A percentile compares a stretch with the other conserved stretches of the same genome.
phyloP scores from a whole-genome alignment of 2,113 vertebrate genomes.

The Lamprologus lemairii region DNA sequence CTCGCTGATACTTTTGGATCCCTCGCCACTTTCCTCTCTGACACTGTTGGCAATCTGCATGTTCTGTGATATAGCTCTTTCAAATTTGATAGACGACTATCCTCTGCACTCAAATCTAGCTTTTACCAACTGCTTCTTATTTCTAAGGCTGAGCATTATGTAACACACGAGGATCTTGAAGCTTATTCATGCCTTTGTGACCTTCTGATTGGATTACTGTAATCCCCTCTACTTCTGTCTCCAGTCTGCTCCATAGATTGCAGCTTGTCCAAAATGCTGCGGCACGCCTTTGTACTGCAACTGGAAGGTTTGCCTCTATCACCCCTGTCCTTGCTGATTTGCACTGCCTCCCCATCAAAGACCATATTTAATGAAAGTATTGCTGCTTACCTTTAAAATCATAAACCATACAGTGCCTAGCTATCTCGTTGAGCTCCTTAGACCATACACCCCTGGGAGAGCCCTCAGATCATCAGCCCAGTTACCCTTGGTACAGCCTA shows the following conservation, averaged over 20 bases:
- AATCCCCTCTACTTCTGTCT: background rate
- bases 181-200: background rate
- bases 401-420: too few relatives aligned
- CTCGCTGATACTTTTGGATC: background rate
- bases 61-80: background rate
- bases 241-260: background rate
- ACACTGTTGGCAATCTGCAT: accelerated
- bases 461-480: background rate
- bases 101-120: background rate
- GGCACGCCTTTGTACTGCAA: accelerated
- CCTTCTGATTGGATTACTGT: background rate
- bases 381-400: background rate
- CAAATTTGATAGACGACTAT: background rate
- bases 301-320: accelerated
- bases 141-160: background rate
- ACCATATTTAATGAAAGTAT: accelerated
- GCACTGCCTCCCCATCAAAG: accelerated
- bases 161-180: background rate
- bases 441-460: background rate
- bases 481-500: background rate
- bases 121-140: accelerated
- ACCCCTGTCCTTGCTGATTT: accelerated
- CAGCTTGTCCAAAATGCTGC: background rate
- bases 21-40: accelerated
- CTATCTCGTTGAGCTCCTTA: accelerated